Conservation (phyloP, 2,888 invertebrate genomes). For the Polydrusus cervinus region DNA sequence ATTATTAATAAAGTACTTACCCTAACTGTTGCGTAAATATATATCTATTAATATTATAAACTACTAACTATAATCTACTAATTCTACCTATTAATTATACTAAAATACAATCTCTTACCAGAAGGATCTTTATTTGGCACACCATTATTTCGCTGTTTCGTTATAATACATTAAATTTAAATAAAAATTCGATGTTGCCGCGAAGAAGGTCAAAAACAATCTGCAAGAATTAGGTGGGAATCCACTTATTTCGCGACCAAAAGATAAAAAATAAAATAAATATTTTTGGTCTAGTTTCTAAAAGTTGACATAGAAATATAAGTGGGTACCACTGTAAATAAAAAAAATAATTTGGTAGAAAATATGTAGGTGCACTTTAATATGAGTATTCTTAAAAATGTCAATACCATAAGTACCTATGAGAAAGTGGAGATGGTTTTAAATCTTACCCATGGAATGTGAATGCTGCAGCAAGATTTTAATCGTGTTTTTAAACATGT, state of each 20-base stretch:
- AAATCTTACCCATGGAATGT: too few species aligned
- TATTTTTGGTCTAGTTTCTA: constrained; percentile 3
- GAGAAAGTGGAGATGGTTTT: too few species aligned
- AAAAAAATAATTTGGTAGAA: background rate
- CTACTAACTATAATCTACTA: too few species aligned
- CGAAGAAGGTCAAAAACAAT: constrained; percentile 17
- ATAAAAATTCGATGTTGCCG: constrained; percentile 2
- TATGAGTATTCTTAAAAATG: too few species aligned
- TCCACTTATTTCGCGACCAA: constrained; percentile 16
- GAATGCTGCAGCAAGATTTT: background rate
- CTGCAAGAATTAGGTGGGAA: constrained; percentile 16
- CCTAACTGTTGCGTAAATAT: too few species aligned
- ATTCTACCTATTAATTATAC: background rate
- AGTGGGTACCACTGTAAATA: too few species aligned
- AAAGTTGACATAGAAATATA: background rate
- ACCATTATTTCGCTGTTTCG: background rate
- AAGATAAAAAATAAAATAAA: constrained; percentile 26
- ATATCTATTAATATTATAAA: background rate
- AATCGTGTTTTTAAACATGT: too few species aligned
- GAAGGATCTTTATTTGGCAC: constrained; percentile 2
- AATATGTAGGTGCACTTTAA: too few species aligned
- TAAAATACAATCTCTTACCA: constrained; percentile 10
- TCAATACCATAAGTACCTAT: too few species aligned
- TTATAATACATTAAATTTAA: constrained; percentile 6
- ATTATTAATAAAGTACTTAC: too few species aligned